Evolutionary conservation across 2,113 vertebrate genomes (phyloP).

Genomic region (Catharus fuscescens): DNA sequence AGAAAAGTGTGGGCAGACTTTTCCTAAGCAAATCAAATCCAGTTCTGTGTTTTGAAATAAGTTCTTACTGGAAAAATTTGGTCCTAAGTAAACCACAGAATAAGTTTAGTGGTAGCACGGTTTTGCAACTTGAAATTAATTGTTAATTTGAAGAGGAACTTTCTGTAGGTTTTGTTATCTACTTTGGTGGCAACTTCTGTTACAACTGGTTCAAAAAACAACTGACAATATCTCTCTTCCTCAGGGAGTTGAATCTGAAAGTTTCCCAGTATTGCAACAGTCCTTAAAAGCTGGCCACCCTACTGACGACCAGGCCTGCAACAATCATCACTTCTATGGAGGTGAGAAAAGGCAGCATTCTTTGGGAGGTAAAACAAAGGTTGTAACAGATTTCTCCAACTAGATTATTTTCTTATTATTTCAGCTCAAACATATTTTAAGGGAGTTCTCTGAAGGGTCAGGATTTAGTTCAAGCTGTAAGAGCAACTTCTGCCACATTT

Average conservation of each 20-base stretch:
- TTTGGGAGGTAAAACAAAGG: not conserved
- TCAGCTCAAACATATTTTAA: not conserved
- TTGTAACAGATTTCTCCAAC: not conserved
- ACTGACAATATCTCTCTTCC: not conserved
- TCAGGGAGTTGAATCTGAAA: constrained; percentile 88
- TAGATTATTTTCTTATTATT: not conserved
- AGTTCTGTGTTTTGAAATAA: not conserved
- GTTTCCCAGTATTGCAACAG: constrained; percentile 81
- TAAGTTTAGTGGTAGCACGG: not conserved
- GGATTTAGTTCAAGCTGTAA: not conserved
- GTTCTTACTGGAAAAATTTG: not conserved
- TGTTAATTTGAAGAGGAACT: not conserved
- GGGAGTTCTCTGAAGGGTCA: not conserved
- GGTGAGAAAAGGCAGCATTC: constrained; percentile 66
- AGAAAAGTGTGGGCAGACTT: not conserved
- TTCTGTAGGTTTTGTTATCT: not conserved
- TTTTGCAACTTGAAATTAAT: not conserved
- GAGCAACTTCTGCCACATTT: not conserved
- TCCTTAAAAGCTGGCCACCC: constrained; percentile 81
- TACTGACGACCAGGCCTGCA: constrained; percentile 72
- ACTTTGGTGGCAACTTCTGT: not conserved
- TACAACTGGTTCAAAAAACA: not conserved
- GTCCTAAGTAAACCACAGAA: not conserved
- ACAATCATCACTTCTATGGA: constrained; percentile 84
- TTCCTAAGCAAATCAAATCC: not conserved